Percentiles rank a stretch among this genome's conserved stretches.
Conservation (phyloP, 1,140 invertebrate species). For the Asbolus verrucosus region DNA sequence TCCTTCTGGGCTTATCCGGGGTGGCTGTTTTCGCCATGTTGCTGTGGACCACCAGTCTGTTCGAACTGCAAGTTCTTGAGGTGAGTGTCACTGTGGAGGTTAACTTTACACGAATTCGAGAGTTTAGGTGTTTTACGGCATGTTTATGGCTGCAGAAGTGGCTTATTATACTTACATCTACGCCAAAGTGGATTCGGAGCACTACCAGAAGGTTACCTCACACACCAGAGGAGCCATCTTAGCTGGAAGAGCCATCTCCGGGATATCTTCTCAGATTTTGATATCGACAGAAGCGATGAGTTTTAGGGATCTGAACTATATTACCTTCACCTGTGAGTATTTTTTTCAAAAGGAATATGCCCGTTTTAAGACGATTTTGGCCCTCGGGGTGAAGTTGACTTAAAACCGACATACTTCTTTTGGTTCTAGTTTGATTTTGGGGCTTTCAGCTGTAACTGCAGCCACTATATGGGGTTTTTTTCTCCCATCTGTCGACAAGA, state of each 20-base stretch:
- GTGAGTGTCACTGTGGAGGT: constrained; percentile 51
- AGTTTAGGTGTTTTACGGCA: constrained; percentile 78
- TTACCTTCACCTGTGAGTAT: constrained; percentile 72
- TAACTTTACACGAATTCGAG: too few species aligned
- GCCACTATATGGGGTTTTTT: constrained; percentile 81
- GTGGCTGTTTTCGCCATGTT: constrained; percentile 79
- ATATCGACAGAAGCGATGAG: constrained; percentile 71
- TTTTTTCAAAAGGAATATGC: too few species aligned
- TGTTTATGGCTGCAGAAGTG: constrained; percentile 89
- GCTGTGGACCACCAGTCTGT: constrained; percentile 76
- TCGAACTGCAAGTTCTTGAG: constrained; percentile 72
- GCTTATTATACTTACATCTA: constrained; percentile 96
- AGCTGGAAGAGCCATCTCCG: constrained; percentile 74
- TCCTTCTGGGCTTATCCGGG: constrained; percentile 79
- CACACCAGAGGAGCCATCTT: constrained; percentile 78
- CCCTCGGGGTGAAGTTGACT: too few species aligned
- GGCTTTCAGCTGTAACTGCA: constrained; percentile 74
- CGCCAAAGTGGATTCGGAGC: constrained; percentile 83
- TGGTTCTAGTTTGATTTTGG: constrained; percentile 46
- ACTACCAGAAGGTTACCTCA: constrained; percentile 81
- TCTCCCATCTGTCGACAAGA: constrained; percentile 79
- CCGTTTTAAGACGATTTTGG: too few species aligned
- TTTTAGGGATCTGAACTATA: constrained; percentile 78
- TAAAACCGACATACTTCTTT: too few species aligned
- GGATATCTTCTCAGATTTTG: constrained; percentile 73